These are phyloP conservation scores for Campopleginae sp. DNA, from an alignment of 2,888 invertebrate genomes.

Conservation along the genomic window DNA sequence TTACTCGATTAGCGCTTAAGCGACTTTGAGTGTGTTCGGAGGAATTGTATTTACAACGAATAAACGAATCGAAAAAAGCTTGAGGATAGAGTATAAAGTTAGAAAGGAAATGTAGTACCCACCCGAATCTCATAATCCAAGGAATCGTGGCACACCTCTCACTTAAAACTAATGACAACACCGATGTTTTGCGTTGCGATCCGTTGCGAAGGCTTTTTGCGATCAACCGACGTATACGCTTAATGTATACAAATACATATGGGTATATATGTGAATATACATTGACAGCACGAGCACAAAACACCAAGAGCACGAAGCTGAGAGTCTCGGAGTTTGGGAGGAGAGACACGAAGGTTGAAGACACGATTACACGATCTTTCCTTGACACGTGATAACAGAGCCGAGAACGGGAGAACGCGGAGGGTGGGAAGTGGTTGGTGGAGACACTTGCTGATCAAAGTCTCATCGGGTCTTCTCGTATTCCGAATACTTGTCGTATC, in stretches of 20 bases:
- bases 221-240: background rate
- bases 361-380: constrained; percentile 9
- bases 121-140: constrained; percentile 70
- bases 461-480: constrained; percentile 30
- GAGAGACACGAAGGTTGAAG: constrained; percentile 3
- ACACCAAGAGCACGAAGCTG: constrained; percentile 16
- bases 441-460: constrained; percentile 48
- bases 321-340: background rate
- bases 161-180: constrained; percentile 51
- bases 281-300: constrained; percentile 13
- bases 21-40: background rate
- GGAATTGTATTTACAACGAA: background rate
- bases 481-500: constrained; percentile 19
- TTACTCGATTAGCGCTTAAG: no score
- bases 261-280: background rate
- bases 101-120: constrained; percentile 21
- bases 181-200: constrained; percentile 19
- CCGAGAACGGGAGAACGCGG: background rate
- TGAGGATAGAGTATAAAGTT: background rate
- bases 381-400: constrained; percentile 26
- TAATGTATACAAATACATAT: constrained; percentile 3
- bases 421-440: background rate
- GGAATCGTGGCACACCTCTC: constrained; percentile 62
- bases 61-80: background rate
- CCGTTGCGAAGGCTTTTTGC: constrained; percentile 6